Evolutionary conservation across 2,113 vertebrate genomes (phyloP).

Genomic region (Microtus oregoni): DNA sequence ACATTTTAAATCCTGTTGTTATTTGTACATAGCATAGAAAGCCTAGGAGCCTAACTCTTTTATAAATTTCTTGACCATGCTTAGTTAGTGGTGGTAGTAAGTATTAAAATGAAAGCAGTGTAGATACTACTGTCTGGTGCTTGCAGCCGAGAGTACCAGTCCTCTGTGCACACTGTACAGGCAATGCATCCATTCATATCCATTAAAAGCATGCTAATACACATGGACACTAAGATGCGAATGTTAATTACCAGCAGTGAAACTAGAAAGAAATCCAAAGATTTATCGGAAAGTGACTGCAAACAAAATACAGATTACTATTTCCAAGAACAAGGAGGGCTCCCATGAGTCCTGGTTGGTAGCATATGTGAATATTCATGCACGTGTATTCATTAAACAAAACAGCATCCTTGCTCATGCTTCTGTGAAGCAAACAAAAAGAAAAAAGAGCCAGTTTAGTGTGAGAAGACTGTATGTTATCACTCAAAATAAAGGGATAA

Average conservation of each 20-base stretch:
- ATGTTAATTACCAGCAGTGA: background rate
- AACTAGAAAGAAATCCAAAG: background rate
- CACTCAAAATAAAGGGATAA: background rate
- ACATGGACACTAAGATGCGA: background rate
- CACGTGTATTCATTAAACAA: background rate
- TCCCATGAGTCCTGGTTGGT: background rate
- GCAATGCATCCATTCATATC: background rate
- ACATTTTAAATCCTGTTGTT: background rate
- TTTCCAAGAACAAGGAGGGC: background rate
- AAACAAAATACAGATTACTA: background rate
- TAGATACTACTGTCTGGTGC: background rate
- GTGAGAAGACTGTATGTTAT: background rate
- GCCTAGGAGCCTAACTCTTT: background rate
- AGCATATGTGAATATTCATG: background rate
- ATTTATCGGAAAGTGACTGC: background rate
- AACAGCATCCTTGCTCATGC: background rate
- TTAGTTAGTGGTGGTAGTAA: background rate
- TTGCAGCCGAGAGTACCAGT: background rate
- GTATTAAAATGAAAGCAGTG: background rate
- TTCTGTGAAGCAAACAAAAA: background rate
- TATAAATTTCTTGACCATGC: background rate
- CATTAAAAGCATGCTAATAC: background rate
- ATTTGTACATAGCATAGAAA: background rate
- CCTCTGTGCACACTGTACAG: background rate
- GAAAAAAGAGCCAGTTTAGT: background rate